A percentile compares a stretch with the other conserved stretches of the same genome.
Conservation (phyloP, 2,888 invertebrate species). For the Cheilosia variabilis region DNA sequence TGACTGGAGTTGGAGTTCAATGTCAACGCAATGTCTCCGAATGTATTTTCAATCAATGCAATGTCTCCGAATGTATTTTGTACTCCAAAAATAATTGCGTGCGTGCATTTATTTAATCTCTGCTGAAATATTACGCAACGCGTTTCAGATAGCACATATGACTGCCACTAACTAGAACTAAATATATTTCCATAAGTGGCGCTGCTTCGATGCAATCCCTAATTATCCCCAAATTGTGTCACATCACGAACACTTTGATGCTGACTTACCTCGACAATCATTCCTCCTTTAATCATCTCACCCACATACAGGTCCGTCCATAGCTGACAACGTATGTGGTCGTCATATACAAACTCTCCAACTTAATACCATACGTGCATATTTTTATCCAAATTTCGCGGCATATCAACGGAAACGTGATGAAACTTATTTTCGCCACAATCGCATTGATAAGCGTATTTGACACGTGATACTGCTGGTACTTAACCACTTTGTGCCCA, state of each 20-base stretch:
- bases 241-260: constrained; percentile 11
- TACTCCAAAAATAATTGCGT: too few species aligned
- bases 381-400: constrained; percentile 5
- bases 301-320: neutral
- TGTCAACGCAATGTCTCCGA: too few species aligned
- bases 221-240: constrained; percentile 18
- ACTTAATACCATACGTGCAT: constrained; percentile 40
- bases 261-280: neutral
- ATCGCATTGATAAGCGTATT: constrained; percentile 58
- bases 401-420: neutral
- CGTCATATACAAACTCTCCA: constrained; percentile 4
- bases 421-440: constrained; percentile 40
- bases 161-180: too few species aligned
- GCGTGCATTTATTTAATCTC: too few species aligned
- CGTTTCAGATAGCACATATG: too few species aligned
- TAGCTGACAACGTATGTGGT: constrained; percentile 17
- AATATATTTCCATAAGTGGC: neutral
- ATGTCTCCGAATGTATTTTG: too few species aligned
- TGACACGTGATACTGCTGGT: constrained; percentile 72
- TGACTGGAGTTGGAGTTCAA: too few species aligned
- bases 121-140: too few species aligned
- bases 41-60: too few species aligned
- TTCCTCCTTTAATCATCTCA: neutral
- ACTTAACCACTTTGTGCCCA: constrained; percentile 62
- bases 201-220: neutral